Percentiles rank a stretch among this genome's conserved stretches.
Conservation (phyloP, 2,113 vertebrate species). For the Periophthalmus modestus region DNA sequence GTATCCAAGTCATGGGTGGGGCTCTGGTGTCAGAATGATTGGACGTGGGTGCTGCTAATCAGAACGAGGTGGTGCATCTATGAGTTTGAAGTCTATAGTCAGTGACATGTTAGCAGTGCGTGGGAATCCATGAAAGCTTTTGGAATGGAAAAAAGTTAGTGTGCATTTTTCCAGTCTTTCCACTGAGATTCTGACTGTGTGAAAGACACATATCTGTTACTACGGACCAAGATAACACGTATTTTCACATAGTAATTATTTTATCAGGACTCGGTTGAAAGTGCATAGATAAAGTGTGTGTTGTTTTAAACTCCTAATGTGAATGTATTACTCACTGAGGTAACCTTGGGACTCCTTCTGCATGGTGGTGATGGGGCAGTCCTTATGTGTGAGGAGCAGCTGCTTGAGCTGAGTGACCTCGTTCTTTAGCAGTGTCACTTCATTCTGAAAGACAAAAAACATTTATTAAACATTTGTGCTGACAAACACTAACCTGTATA, state of each 20-base stretch:
- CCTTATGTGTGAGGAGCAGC: slow-evolving; percentile 98
- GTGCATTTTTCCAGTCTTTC: neutral
- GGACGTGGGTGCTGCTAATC: slow-evolving; percentile 44
- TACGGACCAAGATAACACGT: slow-evolving; percentile 18
- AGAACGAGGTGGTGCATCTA: slow-evolving; percentile 40
- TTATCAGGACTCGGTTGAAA: slow-evolving; percentile 21
- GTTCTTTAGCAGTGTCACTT: slow-evolving; percentile 98
- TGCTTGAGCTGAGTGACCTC: slow-evolving; percentile 99
- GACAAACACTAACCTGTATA: too few species aligned
- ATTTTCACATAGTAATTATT: slow-evolving; percentile 21
- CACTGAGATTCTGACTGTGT: slow-evolving; percentile 16
- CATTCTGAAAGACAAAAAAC: slow-evolving; percentile 82
- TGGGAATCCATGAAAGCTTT: slow-evolving; percentile 12
- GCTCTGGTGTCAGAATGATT: slow-evolving; percentile 62
- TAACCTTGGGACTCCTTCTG: slow-evolving; percentile 99
- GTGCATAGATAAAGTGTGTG: slow-evolving; percentile 32
- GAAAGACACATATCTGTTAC: slow-evolving; percentile 47
- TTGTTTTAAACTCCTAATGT: slow-evolving; percentile 11
- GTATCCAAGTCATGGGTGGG: slow-evolving; percentile 67
- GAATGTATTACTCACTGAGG: slow-evolving; percentile 90
- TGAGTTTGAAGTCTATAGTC: slow-evolving; percentile 33
- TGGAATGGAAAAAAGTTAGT: slow-evolving; percentile 50
- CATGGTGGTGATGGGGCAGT: slow-evolving; percentile 99
- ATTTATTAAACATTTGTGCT: neutral
- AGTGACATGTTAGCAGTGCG: slow-evolving; percentile 49